A percentile compares a stretch with the other conserved stretches of the same genome.
Evolutionary conservation across 2,888 invertebrate species (phyloP).

Genomic region (Arctia plantaginis): DNA sequence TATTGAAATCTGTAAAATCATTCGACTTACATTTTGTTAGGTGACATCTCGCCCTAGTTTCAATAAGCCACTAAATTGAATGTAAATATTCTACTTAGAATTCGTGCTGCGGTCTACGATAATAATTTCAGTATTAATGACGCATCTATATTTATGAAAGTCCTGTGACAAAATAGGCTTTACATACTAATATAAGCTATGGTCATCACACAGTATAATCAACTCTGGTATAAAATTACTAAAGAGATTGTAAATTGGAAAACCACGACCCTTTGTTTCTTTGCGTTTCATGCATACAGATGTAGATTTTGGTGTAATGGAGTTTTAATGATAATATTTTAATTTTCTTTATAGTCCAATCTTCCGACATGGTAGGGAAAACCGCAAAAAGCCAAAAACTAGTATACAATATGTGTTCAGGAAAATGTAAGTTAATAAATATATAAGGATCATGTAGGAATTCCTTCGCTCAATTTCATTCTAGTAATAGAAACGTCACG

Average conservation of each 20-base stretch:
- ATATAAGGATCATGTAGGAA: not conserved
- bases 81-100: not conserved
- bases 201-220: too few relatives aligned
- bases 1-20: not conserved
- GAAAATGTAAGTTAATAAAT: not conserved
- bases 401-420: not conserved
- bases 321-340: not conserved
- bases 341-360: not conserved
- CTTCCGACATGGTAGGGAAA: not conserved
- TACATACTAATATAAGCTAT: too few relatives aligned
- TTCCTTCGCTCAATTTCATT: not conserved
- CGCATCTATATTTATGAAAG: too few relatives aligned
- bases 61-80: not conserved
- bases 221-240: too few relatives aligned
- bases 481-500: constrained; percentile 8
- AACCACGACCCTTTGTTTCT: too few relatives aligned
- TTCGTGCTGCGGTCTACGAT: not conserved
- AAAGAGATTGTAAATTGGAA: too few relatives aligned
- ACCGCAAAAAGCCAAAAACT: not conserved
- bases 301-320: not conserved
- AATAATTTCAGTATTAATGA: not conserved
- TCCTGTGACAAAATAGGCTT: too few relatives aligned
- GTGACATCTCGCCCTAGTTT: not conserved
- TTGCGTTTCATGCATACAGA: too few relatives aligned
- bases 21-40: not conserved